Base-by-base conservation (phyloP, 2,797 vertebrate species). In the Chanos chanos region DNA sequence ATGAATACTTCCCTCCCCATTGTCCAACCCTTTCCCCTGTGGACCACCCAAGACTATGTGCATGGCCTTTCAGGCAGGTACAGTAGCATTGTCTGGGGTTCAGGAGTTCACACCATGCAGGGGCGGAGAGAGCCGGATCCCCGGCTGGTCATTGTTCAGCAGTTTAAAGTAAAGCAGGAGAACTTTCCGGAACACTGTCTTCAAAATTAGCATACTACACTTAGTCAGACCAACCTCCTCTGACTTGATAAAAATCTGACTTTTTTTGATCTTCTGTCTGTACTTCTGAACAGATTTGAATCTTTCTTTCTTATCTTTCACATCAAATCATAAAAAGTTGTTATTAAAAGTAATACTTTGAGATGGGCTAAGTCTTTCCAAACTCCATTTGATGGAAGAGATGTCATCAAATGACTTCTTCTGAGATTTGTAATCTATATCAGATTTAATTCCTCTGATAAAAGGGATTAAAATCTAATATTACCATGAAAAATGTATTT, bases 41-140 rank as follows among this genome's bases (percentile, higher is more conserved):
- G 54, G 83, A 84, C 85, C 84, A 86, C 85, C 85, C 75, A 54
- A 72, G 71, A 69, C 66, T 65, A 15, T 1, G 39, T 10, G 66
- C 5, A 33, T 24, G 28, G 36, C 58, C 61, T 60, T 61, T 72
- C 55, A 68, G 55, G 61, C 81, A 85, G 81, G 79, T 83, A 82
- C 53, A 33, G 41, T 19, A 39, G 39, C 50, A 37, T 69, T 66
- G 49, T 72, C 62, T 37, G 71, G 68, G 72, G 81, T 78, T 86
- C 81, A 83, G 62, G 76, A 83, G 84, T 83, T 86, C 81, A 80
- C 5, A 43, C 54, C 33, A 47, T 44, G 7, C 45, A 25, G 12
- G 51, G 78, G 75, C 66, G 78, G 76, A 70, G 62, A 64, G 10
- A 25, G n/a, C 28, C 57, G 61, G 24, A 61, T 57, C 48, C 21